Evolutionary conservation across 1,140 invertebrate genomes (phyloP), one percentile per base, ranked within the genome.

Genomic region (Aphis gossypii): DNA sequence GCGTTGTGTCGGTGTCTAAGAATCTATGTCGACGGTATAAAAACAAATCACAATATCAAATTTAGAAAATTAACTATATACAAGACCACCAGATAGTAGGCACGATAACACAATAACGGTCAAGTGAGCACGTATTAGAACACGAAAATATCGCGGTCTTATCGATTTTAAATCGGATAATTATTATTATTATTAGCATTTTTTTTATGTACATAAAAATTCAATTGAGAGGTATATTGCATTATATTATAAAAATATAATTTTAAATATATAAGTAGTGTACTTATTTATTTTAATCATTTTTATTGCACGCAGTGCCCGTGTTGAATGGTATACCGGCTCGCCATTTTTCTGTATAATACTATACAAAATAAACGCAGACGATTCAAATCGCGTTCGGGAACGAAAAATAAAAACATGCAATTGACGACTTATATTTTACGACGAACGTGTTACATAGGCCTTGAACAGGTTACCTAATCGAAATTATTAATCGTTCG

Each of bases 41-140:
- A 76, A 76, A n/a, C 60, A 68, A n/a, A 76, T 76, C 60, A 76
- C 9, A n/a, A n/a, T 76, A n/a, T 76, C 14, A 76, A 76, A 76
- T 76, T n/a, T 30, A n/a, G 14, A 76, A 68, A 76, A 76, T 76
- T 18, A n/a, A 76, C 60, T n/a, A n/a, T 18, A 18, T 2, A n/a
- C 30, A n/a, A 30, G 14, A 76, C 60, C 60, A n/a, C 3, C 30
- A 14, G 60, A 76, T 76, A n/a, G n/a, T 76, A n/a, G 14, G 60
- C 60, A n/a, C 60, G 60, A 76, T 76, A 76, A 76, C 60, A 76
- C 30, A 76, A 76, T n/a, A 76, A 76, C 60, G 30, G 60, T 76
- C 60, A 76, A 76, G 30, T 76, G 30, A 14, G n/a, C 4, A 76
- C 0, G 18, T 76, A 60, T 60, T 9, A 76, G 18, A 76, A 76